phyloP scores from a whole-genome alignment of 2,888 invertebrate genomes.

The Neria commutata region DNA sequence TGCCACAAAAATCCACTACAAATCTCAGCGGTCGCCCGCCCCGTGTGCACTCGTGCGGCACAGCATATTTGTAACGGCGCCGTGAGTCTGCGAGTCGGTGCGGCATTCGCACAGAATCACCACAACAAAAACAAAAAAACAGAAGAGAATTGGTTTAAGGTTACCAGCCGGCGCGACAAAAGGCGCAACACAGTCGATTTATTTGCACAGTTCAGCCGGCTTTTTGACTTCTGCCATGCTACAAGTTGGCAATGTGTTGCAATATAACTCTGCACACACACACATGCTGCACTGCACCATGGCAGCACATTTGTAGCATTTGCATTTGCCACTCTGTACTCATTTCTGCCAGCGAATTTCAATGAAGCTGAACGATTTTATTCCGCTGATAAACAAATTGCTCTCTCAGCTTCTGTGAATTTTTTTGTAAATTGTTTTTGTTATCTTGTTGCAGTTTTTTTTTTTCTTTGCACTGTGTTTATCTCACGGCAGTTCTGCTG shows the following conservation, averaged over 20 bases:
- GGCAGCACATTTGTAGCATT: too few relatives aligned
- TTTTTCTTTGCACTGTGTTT: too few relatives aligned
- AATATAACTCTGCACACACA: too few relatives aligned
- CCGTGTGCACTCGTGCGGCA: constrained; percentile 26
- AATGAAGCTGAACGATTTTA: background rate
- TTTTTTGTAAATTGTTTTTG: background rate
- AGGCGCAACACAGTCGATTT: background rate
- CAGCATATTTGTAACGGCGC: constrained; percentile 28
- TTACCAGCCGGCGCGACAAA: background rate
- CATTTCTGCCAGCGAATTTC: background rate
- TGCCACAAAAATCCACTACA: too few relatives aligned
- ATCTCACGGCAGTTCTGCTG: too few relatives aligned
- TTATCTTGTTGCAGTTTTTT: too few relatives aligned
- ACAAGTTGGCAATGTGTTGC: too few relatives aligned
- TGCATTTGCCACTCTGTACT: background rate
- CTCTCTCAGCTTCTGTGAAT: constrained; percentile 4
- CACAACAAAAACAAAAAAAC: background rate
- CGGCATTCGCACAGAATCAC: constrained; percentile 5
- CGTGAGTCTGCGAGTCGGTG: too few relatives aligned
- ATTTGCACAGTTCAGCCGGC: background rate
- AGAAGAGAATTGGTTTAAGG: constrained; percentile 13
- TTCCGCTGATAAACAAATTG: constrained; percentile 5
- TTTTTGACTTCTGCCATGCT: background rate
- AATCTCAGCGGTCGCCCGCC: background rate
- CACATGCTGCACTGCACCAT: background rate